Conservation (phyloP, 2,888 invertebrate species). For the Amiota mariae region DNA sequence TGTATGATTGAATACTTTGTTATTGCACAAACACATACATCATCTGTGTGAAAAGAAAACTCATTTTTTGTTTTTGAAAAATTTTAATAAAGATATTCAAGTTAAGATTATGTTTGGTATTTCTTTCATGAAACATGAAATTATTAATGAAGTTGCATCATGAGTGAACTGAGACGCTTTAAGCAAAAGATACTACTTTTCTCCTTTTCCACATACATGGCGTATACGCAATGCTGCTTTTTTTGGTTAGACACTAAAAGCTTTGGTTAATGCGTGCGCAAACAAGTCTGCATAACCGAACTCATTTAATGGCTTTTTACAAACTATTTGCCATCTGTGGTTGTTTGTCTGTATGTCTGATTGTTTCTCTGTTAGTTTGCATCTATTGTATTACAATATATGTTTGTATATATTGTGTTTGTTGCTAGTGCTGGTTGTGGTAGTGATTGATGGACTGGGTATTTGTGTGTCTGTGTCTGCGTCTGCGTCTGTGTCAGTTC, state of each 20-base stretch:
- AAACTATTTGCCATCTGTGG: conserved; percentile 20
- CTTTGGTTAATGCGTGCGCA: conserved; percentile 60
- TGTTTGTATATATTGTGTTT: background rate
- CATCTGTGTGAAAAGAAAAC: too few relatives aligned
- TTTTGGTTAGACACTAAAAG: background rate
- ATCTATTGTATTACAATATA: background rate
- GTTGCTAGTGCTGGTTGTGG: background rate
- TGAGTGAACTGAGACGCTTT: background rate
- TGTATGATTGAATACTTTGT: background rate
- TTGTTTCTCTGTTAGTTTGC: background rate
- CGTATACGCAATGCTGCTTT: conserved; percentile 21
- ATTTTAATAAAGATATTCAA: background rate
- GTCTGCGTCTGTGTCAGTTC: background rate
- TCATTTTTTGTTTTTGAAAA: too few relatives aligned
- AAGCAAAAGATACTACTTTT: conserved; percentile 2
- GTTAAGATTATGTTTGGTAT: background rate
- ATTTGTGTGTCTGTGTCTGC: background rate
- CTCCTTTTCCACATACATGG: background rate
- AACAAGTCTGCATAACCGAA: conserved; percentile 45
- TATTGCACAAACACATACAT: too few relatives aligned
- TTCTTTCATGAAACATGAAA: background rate
- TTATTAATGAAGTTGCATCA: background rate
- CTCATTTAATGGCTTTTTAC: conserved; percentile 21
- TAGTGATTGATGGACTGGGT: too few relatives aligned
- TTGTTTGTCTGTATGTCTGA: background rate